Evolutionary conservation across 2,113 vertebrate species (phyloP).

Genomic region (Pedetes capensis): DNA sequence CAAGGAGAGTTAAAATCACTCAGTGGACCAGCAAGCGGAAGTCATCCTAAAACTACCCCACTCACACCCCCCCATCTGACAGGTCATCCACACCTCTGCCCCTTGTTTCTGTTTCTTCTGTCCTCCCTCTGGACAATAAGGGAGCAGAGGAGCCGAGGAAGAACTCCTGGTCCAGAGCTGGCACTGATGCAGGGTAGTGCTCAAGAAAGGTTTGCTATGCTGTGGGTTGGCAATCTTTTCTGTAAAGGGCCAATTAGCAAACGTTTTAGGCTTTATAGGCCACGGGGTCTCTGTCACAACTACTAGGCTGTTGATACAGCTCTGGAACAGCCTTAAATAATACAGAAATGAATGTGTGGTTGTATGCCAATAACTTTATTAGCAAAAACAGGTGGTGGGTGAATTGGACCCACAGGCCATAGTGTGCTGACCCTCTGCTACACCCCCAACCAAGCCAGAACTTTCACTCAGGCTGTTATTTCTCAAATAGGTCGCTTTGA

Average conservation of each 20-base stretch:
- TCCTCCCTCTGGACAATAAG: not conserved
- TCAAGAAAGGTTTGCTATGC: not conserved
- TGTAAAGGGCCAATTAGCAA: not conserved
- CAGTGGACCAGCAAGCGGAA: not conserved
- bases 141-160: not conserved
- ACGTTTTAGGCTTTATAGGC: not conserved
- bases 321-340: not conserved
- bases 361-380: not conserved
- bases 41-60: not conserved
- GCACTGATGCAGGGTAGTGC: not conserved
- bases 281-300: not conserved
- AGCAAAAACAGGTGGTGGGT: not conserved
- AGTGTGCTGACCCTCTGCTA: not conserved
- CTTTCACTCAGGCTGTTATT: not conserved
- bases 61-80: too few relatives aligned
- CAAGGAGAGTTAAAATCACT: constrained; percentile 11
- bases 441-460: not conserved
- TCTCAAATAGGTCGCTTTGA: not conserved
- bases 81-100: not conserved
- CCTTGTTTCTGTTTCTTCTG: not conserved
- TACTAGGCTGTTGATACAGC: not conserved
- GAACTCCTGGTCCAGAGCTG: not conserved
- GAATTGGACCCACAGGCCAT: not conserved
- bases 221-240: too few relatives aligned
- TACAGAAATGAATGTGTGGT: not conserved